Evolutionary conservation across 2,113 vertebrate genomes (phyloP).

Genomic region (Thalassoma bifasciatum): DNA sequence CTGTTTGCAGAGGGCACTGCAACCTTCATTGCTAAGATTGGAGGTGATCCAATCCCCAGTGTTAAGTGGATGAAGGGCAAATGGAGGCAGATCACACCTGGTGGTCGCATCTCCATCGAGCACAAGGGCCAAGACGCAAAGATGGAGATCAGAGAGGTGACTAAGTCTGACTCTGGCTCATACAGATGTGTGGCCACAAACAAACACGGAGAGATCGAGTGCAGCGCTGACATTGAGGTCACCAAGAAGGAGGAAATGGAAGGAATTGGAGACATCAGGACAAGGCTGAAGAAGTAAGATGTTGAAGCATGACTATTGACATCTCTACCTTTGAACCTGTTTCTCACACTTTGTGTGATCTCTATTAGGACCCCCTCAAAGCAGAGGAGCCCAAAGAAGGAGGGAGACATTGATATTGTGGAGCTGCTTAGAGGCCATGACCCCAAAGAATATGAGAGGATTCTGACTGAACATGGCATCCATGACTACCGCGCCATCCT

Average conservation of each 20-base stretch:
- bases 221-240: constrained; percentile 88
- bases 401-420: constrained; percentile 89
- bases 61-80: constrained; percentile 99
- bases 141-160: constrained; percentile 91
- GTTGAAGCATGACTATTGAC: background rate
- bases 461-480: constrained; percentile 93
- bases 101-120: constrained; percentile 90
- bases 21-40: constrained; percentile 94
- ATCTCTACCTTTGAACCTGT: background rate
- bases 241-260: constrained; percentile 87
- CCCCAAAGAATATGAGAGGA: constrained; percentile 97
- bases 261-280: constrained; percentile 87
- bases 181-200: constrained; percentile 95
- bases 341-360: background rate
- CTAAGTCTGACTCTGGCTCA: constrained; percentile 93
- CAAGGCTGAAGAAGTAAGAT: constrained; percentile 92
- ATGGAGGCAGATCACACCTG: constrained; percentile 95
- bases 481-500: constrained; percentile 96
- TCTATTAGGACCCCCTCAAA: constrained; percentile 89
- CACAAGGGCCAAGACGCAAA: constrained; percentile 94
- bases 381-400: constrained; percentile 91
- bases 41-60: constrained; percentile 94
- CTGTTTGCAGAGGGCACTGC: constrained; percentile 88
- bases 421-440: constrained; percentile 97
- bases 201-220: constrained; percentile 95